These are phyloP conservation scores for Ceratothoa steindachneri DNA, from an alignment of 2,888 invertebrate genomes.

Conservation along the genomic window DNA sequence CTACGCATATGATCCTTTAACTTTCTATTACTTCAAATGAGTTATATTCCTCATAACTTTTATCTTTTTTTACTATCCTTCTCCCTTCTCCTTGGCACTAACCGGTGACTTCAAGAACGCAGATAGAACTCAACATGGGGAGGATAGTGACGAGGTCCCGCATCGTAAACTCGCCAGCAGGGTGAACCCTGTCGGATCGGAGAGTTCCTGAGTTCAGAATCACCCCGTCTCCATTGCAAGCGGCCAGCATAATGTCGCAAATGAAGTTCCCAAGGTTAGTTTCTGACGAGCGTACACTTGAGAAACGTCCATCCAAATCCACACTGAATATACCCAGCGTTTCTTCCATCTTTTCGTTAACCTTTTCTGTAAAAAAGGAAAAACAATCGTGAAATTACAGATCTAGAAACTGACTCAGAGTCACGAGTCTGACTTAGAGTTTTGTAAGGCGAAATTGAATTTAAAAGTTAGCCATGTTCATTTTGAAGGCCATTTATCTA, in stretches of 20 bases:
- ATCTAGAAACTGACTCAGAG: background rate
- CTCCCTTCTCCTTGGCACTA: too few relatives aligned
- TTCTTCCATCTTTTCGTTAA: conserved; percentile 78
- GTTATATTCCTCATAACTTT: too few relatives aligned
- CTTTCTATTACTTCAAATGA: too few relatives aligned
- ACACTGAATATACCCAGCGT: conserved; percentile 76
- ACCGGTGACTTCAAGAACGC: conserved; percentile 71
- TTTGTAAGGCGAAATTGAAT: too few relatives aligned
- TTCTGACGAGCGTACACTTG: conserved; percentile 72
- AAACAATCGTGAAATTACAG: too few relatives aligned
- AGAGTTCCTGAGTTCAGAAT: conserved; percentile 83
- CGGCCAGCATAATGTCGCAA: conserved; percentile 68
- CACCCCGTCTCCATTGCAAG: conserved; percentile 79
- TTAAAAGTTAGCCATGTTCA: too few relatives aligned
- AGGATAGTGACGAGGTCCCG: conserved; percentile 76
- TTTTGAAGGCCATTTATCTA: too few relatives aligned
- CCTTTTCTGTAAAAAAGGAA: conserved; percentile 61
- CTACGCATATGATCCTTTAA: too few relatives aligned
- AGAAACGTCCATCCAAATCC: conserved; percentile 81
- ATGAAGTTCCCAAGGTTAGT: conserved; percentile 85
- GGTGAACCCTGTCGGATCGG: conserved; percentile 68
- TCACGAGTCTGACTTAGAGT: too few relatives aligned
- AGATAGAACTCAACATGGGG: conserved; percentile 78
- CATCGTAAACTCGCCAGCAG: conserved; percentile 77
- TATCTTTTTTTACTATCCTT: too few relatives aligned